Conservation (phyloP, 1,140 invertebrate species). For the Telenomus remus region DNA sequence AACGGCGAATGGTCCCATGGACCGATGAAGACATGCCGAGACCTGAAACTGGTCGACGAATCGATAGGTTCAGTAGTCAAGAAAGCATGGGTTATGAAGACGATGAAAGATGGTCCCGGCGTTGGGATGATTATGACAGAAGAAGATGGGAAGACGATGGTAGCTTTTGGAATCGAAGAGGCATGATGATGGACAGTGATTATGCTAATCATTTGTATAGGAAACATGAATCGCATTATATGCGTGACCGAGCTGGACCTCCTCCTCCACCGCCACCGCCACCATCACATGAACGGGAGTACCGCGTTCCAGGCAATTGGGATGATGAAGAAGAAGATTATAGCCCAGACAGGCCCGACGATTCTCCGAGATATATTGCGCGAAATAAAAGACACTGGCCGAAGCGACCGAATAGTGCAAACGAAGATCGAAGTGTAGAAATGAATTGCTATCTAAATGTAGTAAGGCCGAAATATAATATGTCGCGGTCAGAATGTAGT, state of each 20-base stretch:
- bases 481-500: conserved; percentile 73
- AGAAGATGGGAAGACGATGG: conserved; percentile 67
- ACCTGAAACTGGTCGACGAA: conserved; percentile 59
- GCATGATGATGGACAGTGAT: conserved; percentile 54
- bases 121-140: conserved; percentile 66
- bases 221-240: conserved; percentile 67
- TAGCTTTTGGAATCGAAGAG: conserved; percentile 65
- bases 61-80: conserved; percentile 77
- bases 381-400: conserved; percentile 77
- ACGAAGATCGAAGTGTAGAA: conserved; percentile 69
- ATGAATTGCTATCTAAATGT: conserved; percentile 63
- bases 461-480: conserved; percentile 63
- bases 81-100: conserved; percentile 76
- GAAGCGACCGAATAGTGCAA: conserved; percentile 80
- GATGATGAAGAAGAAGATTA: conserved; percentile 65
- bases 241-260: conserved; percentile 50
- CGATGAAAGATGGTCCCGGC: conserved; percentile 67
- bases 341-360: conserved; percentile 63
- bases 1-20: conserved; percentile 67
- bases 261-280: conserved; percentile 20
- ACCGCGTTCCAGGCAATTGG: conserved; percentile 65
- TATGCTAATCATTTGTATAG: conserved; percentile 64
- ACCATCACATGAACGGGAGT: conserved; percentile 56
- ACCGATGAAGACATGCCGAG: conserved; percentile 66
- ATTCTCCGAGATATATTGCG: conserved; percentile 69